These are phyloP conservation scores for Perca fluviatilis DNA, from an alignment of 2,113 vertebrate genomes.

Conservation along the genomic window DNA sequence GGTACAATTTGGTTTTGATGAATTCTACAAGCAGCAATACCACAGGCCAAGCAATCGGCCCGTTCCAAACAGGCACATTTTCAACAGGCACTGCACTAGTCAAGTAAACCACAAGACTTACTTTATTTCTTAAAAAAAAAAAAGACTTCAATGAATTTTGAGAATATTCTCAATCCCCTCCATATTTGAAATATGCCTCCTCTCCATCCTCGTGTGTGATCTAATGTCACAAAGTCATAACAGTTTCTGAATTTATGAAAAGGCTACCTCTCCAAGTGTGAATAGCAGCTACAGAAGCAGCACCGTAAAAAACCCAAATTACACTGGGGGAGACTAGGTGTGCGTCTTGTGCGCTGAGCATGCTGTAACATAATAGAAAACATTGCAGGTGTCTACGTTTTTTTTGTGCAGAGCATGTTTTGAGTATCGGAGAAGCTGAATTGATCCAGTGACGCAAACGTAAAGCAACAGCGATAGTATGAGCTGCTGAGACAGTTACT, in stretches of 20 bases:
- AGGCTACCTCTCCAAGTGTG: background rate
- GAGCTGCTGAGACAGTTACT: constrained; percentile 52
- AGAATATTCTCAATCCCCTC: background rate
- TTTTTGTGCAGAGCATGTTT: constrained; percentile 8
- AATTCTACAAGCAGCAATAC: too few species aligned
- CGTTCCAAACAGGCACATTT: too few species aligned
- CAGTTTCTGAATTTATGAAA: constrained; percentile 11
- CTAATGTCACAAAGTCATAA: constrained; percentile 21
- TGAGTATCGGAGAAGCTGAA: constrained; percentile 23
- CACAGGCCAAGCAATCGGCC: too few species aligned
- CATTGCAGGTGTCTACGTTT: background rate
- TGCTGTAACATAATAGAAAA: constrained; percentile 9
- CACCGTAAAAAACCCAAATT: background rate
- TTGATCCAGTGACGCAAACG: constrained; percentile 54
- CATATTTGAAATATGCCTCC: constrained; percentile 11
- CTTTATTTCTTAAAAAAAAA: background rate
- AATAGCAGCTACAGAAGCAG: constrained; percentile 1
- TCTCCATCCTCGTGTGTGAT: background rate
- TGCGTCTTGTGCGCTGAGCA: background rate
- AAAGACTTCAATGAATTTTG: background rate
- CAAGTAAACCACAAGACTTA: background rate
- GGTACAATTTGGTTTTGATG: too few species aligned
- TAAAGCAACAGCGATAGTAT: constrained; percentile 27
- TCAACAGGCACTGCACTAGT: background rate
- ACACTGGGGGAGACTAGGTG: background rate